These are phyloP conservation scores for Gandaritis pyraliata DNA, from an alignment of 2,888 invertebrate species.

Conservation along the genomic window DNA sequence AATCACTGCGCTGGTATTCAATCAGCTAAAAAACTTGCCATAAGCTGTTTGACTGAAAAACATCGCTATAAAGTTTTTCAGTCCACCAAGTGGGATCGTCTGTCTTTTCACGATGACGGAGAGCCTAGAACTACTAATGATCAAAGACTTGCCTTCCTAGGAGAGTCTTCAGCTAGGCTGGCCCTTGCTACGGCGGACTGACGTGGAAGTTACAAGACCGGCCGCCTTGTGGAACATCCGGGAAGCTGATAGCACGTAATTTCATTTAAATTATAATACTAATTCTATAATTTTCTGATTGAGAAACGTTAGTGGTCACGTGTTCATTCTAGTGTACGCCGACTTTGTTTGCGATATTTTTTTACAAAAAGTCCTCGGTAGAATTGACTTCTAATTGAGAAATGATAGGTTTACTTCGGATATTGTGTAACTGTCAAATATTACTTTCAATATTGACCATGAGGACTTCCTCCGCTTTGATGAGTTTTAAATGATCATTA, in stretches of 20 bases:
- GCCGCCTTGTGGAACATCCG: slow-evolving; percentile 47
- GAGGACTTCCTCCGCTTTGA: slow-evolving; percentile 9
- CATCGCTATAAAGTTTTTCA: no score
- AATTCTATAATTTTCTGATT: slow-evolving; percentile 18
- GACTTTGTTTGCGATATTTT: neutral
- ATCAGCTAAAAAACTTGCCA: no score
- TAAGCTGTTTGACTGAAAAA: no score
- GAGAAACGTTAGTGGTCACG: slow-evolving; percentile 18
- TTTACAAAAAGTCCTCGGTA: neutral
- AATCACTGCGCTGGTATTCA: no score
- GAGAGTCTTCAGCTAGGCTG: no score
- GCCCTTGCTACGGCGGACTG: slow-evolving; percentile 12
- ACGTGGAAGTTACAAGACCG: slow-evolving; percentile 41
- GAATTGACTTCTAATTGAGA: slow-evolving; percentile 5
- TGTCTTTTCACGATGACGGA: no score
- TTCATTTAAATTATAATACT: slow-evolving; percentile 22
- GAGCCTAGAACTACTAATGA: no score
- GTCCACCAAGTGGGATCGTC: no score
- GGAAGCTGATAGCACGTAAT: slow-evolving; percentile 46
- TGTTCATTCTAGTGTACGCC: neutral
- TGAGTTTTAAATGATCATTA: slow-evolving; percentile 13
- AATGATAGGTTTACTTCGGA: slow-evolving; percentile 11
- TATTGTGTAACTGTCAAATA: slow-evolving; percentile 15
- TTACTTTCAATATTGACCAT: slow-evolving; percentile 12
- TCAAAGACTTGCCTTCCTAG: no score